Evolutionary conservation across 53 echinoderm and acorn worm species (phyloP), one percentile per base, ranked within the genome.

Genomic region (Stichopus horrens): DNA sequence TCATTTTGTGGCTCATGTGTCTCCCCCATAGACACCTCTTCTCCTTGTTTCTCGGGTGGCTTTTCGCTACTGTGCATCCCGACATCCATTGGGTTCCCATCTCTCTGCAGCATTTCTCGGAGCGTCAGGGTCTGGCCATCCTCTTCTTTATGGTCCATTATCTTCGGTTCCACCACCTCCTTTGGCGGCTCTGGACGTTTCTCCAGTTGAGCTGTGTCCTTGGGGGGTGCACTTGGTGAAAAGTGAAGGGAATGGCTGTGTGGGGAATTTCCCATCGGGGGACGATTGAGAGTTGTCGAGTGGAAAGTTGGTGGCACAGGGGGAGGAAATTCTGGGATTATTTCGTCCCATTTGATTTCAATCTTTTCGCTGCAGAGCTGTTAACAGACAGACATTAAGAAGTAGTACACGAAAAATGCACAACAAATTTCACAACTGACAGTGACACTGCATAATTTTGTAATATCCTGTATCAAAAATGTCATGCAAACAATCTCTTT

Each of bases 301-400:
- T 58, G 19, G 59, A 65, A 65, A 51, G 83, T 8, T 83, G 23
- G 78, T n/a, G 65, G 87, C 11, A 58, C 57, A 22, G 88, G 83
- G 22, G 93, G 89, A 4, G 91, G 86, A 53, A 87, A 65, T 65
- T 86, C 86, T 66, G 86, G 77, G 55, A 94, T 91, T 66, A 97
- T 79, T 89, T 97, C 98, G 67, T 95, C 95, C 98, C 98, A 97
- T 76, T 97, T 95, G 74, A 97, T 97, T 68, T 95, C 95, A 66
- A 97, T 92, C 73, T 94, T 97, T 86, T 97, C 93, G 20, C 88
- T 92, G 91, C 98, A 97, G 14, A 97, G 91, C 98, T 97, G 92
- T 71, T n/a, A 18, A 20, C 4, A 71, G 71, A 16, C 18, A 18
- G 19, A 71, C 18, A 18, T 71, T 16, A 71, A 21, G 7, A 18